A percentile compares a stretch with the other conserved stretches of the same genome.
Conservation (phyloP, 2,888 invertebrate species). For the Ormyrus pomaceus region DNA sequence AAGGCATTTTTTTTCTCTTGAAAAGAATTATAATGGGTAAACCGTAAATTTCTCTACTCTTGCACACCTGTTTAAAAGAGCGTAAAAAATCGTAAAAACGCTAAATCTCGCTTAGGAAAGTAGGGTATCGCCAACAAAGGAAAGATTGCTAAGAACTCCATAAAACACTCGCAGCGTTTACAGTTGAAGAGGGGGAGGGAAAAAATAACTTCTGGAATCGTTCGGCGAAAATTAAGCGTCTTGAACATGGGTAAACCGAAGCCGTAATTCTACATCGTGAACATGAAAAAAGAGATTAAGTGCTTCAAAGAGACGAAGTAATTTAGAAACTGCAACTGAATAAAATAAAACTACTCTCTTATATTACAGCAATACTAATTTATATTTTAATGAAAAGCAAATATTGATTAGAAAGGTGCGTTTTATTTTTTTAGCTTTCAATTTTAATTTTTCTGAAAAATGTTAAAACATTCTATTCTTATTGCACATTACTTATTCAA, state of each 20-base stretch:
- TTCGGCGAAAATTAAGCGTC: slow-evolving; percentile 36
- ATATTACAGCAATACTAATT: no score
- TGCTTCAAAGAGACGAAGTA: neutral
- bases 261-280: slow-evolving; percentile 7
- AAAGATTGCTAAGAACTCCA: slow-evolving; percentile 30
- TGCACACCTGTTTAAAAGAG: neutral
- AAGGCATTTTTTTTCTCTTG: neutral
- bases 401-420: no score
- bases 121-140: slow-evolving; percentile 19
- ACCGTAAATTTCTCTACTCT: slow-evolving; percentile 21
- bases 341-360: no score
- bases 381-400: no score
- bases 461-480: no score
- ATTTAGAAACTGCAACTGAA: neutral
- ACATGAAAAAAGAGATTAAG: slow-evolving; percentile 19
- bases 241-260: neutral
- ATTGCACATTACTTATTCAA: no score
- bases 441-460: no score
- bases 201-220: slow-evolving; percentile 15
- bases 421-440: no score
- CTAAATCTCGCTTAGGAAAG: slow-evolving; percentile 25
- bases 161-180: slow-evolving; percentile 38
- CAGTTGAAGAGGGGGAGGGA: neutral
- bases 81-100: slow-evolving; percentile 5
- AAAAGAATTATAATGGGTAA: slow-evolving; percentile 22